Evolutionary conservation across 2,888 invertebrate genomes (phyloP), one percentile per base, ranked within the genome.

Genomic region (Buathra laborator): DNA sequence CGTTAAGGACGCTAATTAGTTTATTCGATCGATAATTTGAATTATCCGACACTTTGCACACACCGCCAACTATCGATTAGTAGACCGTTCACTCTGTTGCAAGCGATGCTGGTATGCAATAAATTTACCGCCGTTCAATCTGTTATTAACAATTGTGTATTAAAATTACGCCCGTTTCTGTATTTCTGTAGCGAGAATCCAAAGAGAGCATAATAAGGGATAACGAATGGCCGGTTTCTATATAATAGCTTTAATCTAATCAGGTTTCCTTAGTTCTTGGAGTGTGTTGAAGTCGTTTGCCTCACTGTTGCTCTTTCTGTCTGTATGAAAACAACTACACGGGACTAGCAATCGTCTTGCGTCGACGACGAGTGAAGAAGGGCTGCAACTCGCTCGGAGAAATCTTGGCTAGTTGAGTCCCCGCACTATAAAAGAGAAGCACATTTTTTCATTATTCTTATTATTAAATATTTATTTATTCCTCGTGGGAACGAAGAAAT

Each of bases 261-360:
- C 12, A 56, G 56, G 24, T 56, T 19, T 56, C 24, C 56, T 56
- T 19, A 19, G 10, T 16, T 10, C 19, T 19, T 19, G 1, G 16
- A 19, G 19, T 56, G 19, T 19, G 5, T 24, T 56, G 19, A 56
- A 56, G 10, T 24, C 53, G 53, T 56, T 10, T 5, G 24, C 19
- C 0, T 19, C 4, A 0, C 56, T 19, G 19, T 19, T 1, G 5
- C 24, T 19, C 56, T 19, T 12, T 56, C 4, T 4, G 10, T 56
- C 12, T 9, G 62, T 12, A 32, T 71, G 71, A 43, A 68, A 56
- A 56, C 29, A 24, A 10, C 48, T 66, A 44, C 2, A 37, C 71
- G 74, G 79, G 87, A 92, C 90, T 92, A 93, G 92, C 92, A 92
- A 85, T 92, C 92, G 77, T 92, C 92, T 80, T 91, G 92, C 29